A percentile compares a stretch with the other conserved stretches of the same genome.
Conservation (phyloP, 53 echinoderm and acorn worm species). For the Paelopatides confundens region DNA sequence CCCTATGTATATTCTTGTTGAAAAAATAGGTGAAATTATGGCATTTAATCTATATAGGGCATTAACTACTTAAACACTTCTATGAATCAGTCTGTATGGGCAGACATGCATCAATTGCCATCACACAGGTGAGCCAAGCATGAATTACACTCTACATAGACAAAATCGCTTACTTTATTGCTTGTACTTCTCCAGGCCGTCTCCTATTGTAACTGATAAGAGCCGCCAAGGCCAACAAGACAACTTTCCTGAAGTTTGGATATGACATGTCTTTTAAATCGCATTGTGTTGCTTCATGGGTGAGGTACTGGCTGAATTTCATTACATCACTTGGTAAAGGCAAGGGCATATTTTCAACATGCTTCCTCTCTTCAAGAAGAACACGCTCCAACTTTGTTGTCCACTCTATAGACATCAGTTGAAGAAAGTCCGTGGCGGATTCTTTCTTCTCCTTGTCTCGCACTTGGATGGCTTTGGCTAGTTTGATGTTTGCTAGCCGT, state of each 20-base stretch:
- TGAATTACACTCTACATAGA: neutral
- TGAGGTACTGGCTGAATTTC: slow-evolving; percentile 53
- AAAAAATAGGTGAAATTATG: too few relatives aligned
- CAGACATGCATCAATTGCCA: too few relatives aligned
- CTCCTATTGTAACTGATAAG: slow-evolving; percentile 63
- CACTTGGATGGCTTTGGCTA: slow-evolving; percentile 51
- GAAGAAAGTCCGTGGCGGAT: slow-evolving; percentile 51
- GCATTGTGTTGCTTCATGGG: slow-evolving; percentile 24
- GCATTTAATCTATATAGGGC: too few relatives aligned
- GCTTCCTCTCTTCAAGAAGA: slow-evolving; percentile 47
- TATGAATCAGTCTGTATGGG: too few relatives aligned
- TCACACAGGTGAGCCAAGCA: neutral
- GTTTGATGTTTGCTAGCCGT: slow-evolving; percentile 60
- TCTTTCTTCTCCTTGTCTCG: slow-evolving; percentile 31
- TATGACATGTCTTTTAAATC: slow-evolving; percentile 53
- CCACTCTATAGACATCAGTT: slow-evolving; percentile 63
- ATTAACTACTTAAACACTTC: neutral
- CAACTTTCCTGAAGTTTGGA: slow-evolving; percentile 58
- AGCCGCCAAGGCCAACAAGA: slow-evolving; percentile 39
- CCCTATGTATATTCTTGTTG: too few relatives aligned
- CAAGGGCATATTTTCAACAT: slow-evolving; percentile 36
- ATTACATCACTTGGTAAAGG: slow-evolving; percentile 64
- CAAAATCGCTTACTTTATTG: slow-evolving; percentile 55
- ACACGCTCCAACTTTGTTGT: slow-evolving; percentile 69
- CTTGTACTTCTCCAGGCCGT: slow-evolving; percentile 60